Evolutionary conservation across 2,888 invertebrate genomes (phyloP).

Genomic region (Chrysolina americana): DNA sequence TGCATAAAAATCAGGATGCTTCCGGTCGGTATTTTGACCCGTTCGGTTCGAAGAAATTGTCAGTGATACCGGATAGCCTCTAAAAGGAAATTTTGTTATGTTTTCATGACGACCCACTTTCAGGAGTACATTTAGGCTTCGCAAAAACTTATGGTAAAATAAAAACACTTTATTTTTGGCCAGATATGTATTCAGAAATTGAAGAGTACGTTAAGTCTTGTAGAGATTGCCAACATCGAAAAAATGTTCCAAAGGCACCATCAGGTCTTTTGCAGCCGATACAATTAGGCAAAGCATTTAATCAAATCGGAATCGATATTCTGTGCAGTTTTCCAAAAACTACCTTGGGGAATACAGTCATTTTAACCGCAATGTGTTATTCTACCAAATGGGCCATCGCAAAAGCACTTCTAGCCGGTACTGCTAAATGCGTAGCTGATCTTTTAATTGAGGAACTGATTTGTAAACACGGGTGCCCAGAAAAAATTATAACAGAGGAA

Average conservation of each 20-base stretch:
- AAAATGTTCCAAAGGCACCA: no score
- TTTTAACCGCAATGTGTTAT: neutral
- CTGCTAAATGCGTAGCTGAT: conserved; percentile 13
- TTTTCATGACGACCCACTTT: neutral
- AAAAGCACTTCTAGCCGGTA: neutral
- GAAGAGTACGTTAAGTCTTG: neutral
- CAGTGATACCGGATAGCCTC: neutral
- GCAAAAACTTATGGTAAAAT: neutral
- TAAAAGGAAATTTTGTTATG: neutral
- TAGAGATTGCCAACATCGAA: no score
- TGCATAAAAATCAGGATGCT: neutral
- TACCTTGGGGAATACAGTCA: neutral
- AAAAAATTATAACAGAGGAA: neutral
- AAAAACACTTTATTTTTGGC: conserved; percentile 14
- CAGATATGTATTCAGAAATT: neutral
- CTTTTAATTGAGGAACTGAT: neutral
- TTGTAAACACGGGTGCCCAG: neutral
- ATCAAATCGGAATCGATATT: neutral
- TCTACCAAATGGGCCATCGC: neutral
- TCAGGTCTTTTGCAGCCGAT: neutral
- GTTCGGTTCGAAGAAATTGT: neutral
- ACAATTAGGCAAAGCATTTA: neutral
- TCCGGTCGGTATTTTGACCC: conserved; percentile 3
- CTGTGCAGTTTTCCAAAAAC: neutral
- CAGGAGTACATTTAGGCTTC: neutral